Evolutionary conservation across 2,797 vertebrate species (phyloP).

Genomic region (Nyctibius grandis): DNA sequence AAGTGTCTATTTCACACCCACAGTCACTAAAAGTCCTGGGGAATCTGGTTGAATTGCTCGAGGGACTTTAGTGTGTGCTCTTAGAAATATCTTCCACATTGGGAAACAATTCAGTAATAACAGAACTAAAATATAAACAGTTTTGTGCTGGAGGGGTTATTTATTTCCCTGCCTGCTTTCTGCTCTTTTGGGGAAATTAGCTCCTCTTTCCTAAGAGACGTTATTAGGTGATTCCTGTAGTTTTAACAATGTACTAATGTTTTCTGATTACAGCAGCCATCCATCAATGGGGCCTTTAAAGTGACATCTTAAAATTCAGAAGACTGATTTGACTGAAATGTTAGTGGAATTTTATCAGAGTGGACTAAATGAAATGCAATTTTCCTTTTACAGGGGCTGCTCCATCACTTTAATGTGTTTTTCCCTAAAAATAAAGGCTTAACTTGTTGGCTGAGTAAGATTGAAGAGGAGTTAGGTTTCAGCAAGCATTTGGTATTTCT

Average conservation of each 20-base stretch:
- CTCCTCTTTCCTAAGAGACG: not conserved
- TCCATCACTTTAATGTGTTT: slow-evolving; percentile 8
- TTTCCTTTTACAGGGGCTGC: not conserved
- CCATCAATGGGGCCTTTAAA: slow-evolving; percentile 16
- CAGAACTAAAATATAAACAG: not conserved
- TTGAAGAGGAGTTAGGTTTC: not conserved
- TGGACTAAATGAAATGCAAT: not conserved
- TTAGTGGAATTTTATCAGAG: slow-evolving; percentile 7
- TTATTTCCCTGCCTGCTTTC: not conserved
- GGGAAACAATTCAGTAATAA: not conserved
- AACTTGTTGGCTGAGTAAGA: not conserved
- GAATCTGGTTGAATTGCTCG: not conserved
- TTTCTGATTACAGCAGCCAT: slow-evolving; percentile 1
- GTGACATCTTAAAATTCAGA: not conserved
- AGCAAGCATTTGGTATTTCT: not conserved
- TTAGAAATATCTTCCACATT: not conserved
- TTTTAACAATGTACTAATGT: slow-evolving; percentile 1
- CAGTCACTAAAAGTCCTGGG: rapidly evolving
- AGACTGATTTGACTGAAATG: not conserved
- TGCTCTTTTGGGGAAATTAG: not conserved
- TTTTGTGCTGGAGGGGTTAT: not conserved
- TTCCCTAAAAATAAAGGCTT: not conserved
- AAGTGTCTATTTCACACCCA: rapidly evolving
- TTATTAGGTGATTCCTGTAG: not conserved
- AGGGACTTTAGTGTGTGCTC: not conserved